phyloP scores from a whole-genome alignment of 2,888 invertebrate genomes.

The Apamea sordens region DNA sequence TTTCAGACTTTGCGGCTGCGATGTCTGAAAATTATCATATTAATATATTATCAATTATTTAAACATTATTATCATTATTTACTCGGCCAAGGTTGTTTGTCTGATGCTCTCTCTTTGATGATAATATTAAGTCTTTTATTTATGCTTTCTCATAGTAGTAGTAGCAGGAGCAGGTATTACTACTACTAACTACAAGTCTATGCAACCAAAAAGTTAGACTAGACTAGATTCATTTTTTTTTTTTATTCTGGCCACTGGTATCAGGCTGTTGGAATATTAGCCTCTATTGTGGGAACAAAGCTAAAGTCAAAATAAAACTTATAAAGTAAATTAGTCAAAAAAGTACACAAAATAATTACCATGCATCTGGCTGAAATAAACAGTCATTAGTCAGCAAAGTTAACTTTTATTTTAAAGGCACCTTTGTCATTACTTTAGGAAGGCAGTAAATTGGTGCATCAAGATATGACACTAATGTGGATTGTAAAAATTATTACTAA shows the following conservation, averaged over 20 bases:
- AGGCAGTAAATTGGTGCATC: conserved; percentile 4
- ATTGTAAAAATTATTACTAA: background rate
- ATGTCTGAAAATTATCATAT: conserved; percentile 33
- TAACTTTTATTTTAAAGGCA: background rate
- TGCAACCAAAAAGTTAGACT: background rate
- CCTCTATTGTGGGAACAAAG: background rate
- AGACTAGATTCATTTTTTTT: background rate
- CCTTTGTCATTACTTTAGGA: background rate
- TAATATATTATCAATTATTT: conserved; percentile 50
- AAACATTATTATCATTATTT: conserved; percentile 54
- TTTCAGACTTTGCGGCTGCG: background rate
- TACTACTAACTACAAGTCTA: background rate
- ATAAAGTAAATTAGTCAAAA: conserved; percentile 30
- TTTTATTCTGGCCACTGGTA: background rate
- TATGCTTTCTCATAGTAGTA: conserved; percentile 33
- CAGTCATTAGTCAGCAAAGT: conserved; percentile 3
- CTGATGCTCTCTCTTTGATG: conserved; percentile 35
- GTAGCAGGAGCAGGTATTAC: too few relatives aligned
- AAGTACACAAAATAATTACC: conserved; percentile 45
- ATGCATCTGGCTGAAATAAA: conserved; percentile 51
- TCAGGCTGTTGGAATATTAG: background rate
- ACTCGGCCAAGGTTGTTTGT: conserved; percentile 51
- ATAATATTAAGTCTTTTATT: conserved; percentile 45
- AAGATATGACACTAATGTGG: background rate
- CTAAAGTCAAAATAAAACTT: conserved; percentile 3